Percentiles rank a stretch among this genome's conserved stretches.
phyloP scores from a whole-genome alignment of 2,797 vertebrate species.

The Parauchenoglanis ngamensis region DNA sequence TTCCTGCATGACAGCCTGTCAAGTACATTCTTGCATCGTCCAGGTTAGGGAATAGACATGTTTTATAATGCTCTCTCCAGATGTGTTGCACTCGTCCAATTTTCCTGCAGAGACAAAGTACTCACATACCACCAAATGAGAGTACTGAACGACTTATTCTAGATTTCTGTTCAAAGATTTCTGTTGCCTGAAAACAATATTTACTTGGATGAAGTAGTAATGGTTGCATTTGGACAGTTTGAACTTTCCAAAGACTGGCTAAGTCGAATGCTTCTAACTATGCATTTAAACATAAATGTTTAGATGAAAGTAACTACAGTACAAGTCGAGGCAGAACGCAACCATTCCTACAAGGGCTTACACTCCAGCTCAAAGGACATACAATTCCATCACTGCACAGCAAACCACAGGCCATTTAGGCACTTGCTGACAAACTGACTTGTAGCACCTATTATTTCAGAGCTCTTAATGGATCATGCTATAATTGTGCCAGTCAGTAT shows the following conservation, averaged over 20 bases:
- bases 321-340: conserved; percentile 68
- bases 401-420: conserved; percentile 72
- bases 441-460: conserved; percentile 68
- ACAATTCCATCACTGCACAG: conserved; percentile 71
- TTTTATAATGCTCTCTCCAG: conserved; percentile 54
- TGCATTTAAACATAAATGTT: conserved; percentile 33
- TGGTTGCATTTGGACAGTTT: conserved; percentile 11
- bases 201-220: not conserved
- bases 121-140: conserved; percentile 25
- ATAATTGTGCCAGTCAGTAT: conserved; percentile 77
- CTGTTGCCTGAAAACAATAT: not conserved
- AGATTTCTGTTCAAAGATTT: conserved; percentile 23
- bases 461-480: conserved; percentile 84
- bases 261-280: conserved; percentile 27
- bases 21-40: conserved; percentile 50
- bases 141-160: not conserved
- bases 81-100: conserved; percentile 48
- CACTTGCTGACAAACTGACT: conserved; percentile 77
- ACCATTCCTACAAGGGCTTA: conserved; percentile 61
- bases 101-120: conserved; percentile 39
- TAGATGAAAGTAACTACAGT: conserved; percentile 49
- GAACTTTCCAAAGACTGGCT: conserved; percentile 25
- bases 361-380: conserved; percentile 65
- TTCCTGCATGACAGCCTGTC: conserved; percentile 55
- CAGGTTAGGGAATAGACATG: conserved; percentile 50